phyloP scores from a whole-genome alignment of 2,797 vertebrate genomes.

The Staurois parvus region DNA sequence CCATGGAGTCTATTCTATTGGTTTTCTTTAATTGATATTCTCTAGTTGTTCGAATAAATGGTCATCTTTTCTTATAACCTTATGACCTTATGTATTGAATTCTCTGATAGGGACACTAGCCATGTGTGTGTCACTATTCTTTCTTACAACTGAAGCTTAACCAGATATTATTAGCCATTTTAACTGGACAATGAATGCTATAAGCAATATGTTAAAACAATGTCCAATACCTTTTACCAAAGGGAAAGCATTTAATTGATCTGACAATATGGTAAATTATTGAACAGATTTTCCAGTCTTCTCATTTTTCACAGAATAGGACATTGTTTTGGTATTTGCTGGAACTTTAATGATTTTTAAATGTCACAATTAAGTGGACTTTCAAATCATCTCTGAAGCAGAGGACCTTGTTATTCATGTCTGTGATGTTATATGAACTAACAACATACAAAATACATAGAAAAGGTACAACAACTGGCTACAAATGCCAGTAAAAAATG shows the following conservation, averaged over 20 bases:
- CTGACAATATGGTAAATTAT: conserved; percentile 1
- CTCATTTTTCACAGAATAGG: background rate
- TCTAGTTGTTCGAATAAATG: background rate
- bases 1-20: background rate
- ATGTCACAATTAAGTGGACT: background rate
- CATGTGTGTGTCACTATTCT: background rate
- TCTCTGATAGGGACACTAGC: background rate
- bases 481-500: too few relatives aligned
- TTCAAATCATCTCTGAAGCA: background rate
- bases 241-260: conserved; percentile 6
- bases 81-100: background rate
- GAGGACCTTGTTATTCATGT: background rate
- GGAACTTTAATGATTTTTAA: background rate
- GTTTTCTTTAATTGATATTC: background rate
- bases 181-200: background rate
- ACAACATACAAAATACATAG: too few relatives aligned
- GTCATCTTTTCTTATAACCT: background rate
- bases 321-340: background rate
- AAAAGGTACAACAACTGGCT: too few relatives aligned
- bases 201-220: conserved; percentile 10
- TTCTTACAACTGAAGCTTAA: background rate
- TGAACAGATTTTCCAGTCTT: background rate
- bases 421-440: background rate
- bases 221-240: background rate
- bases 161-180: background rate